Evolutionary conservation across 1,140 invertebrate genomes (phyloP), one percentile per base, ranked within the genome.

Genomic region (Hyles vespertilio): DNA sequence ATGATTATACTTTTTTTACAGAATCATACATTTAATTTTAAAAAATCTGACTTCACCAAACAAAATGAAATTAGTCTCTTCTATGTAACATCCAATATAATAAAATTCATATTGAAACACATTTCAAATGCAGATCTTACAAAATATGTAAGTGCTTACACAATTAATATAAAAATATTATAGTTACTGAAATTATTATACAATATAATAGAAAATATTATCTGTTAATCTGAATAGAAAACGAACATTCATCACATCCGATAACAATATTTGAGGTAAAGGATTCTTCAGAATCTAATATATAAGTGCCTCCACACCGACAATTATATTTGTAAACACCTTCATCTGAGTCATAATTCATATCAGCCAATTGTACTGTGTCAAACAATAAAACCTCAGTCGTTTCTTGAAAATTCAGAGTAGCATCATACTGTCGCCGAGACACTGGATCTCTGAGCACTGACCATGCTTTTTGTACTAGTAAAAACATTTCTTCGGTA

Each of bases 231-330:
- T 91, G 72, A 65, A 94, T 91, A 59, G 89, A 82, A 74, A 94
- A 91, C 5, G 93, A 94, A 83, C 93, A 94, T 70, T 93, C 91
- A 71, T 91, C 89, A 83, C 94, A 94, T 45, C 87, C 86, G 56
- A 94, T 79, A 7, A 89, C 65, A 62, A 89, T 83, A 69, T 92
- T 82, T 51, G 79, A 70, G 44, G 89, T 67, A 12, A 74, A 52
- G 51, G 90, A 60, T 54, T 92, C 88, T 59, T 73, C 70, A 57
- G 77, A 81, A 32, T 84, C 56, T 44, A 94, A 82, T n/a, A 77
- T 72, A 81, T 94, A 94, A 61, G 82, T 64, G 32, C 90, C 91
- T 49, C 93, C 93, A 86, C 94, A 94, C 73, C 93, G 89, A 74
- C 94, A 94, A 6, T 66, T 79, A 76, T 92, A 94, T 22, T 77